phyloP scores from a whole-genome alignment of 2,113 vertebrate species.

The Coturnix japonica region DNA sequence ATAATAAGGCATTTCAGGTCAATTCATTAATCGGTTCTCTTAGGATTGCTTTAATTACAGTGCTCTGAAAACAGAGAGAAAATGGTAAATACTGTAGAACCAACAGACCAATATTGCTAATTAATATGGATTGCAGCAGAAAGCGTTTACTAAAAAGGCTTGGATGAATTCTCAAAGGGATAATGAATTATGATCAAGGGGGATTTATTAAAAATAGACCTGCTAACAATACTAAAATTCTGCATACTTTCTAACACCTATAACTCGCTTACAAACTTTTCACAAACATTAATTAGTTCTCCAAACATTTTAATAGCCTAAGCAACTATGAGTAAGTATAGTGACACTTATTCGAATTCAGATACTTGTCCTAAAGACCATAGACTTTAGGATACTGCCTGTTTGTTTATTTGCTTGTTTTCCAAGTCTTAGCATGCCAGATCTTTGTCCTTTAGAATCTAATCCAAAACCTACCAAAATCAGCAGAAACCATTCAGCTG shows the following conservation, averaged over 20 bases:
- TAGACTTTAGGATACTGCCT: neutral
- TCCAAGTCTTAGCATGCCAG: neutral
- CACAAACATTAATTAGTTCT: slow-evolving; percentile 7
- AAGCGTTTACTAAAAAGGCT: slow-evolving; percentile 65
- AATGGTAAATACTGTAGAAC: slow-evolving; percentile 59
- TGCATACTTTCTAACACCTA: neutral
- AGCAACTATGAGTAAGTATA: neutral
- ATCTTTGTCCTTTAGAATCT: neutral
- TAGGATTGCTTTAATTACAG: slow-evolving; percentile 69
- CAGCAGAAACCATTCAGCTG: neutral
- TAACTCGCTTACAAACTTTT: slow-evolving; percentile 1
- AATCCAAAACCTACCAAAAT: neutral
- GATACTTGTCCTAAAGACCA: neutral
- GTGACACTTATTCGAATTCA: neutral
- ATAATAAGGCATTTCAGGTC: slow-evolving; percentile 66
- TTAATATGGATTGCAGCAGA: slow-evolving; percentile 67
- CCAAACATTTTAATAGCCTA: neutral
- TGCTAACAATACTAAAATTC: slow-evolving; percentile 48
- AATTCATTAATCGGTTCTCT: slow-evolving; percentile 71
- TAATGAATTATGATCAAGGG: slow-evolving; percentile 67
- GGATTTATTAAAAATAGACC: slow-evolving; percentile 63
- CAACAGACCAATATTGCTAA: slow-evolving; percentile 65
- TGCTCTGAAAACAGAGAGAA: slow-evolving; percentile 47
- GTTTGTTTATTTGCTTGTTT: neutral
- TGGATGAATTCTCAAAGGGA: slow-evolving; percentile 61